phyloP scores from a whole-genome alignment of 2,888 invertebrate genomes.

The Lepidochrysops patricia region DNA sequence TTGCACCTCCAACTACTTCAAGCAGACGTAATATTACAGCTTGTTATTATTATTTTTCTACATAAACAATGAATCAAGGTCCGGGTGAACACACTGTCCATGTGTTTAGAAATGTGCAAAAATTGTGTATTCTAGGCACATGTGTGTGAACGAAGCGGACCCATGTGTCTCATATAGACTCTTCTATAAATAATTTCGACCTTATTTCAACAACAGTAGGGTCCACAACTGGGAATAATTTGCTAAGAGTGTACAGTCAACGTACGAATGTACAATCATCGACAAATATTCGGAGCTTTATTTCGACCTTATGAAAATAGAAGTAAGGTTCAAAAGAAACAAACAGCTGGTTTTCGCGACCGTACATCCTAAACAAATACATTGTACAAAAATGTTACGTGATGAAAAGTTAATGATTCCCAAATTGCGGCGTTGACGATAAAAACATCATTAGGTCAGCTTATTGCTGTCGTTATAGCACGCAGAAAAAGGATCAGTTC shows the following conservation, averaged over 20 bases:
- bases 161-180: conserved; percentile 24
- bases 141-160: conserved; percentile 27
- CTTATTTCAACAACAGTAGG: background rate
- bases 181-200: conserved; percentile 17
- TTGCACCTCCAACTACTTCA: no score
- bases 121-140: conserved; percentile 23
- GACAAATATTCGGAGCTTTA: no score
- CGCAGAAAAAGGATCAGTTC: no score
- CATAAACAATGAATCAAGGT: background rate
- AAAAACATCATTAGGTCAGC: background rate
- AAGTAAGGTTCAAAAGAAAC: background rate
- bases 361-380: conserved; percentile 10
- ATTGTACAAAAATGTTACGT: conserved; percentile 11
- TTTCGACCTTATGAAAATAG: no score
- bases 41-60: no score
- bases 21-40: no score
- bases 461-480: background rate
- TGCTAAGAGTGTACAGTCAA: no score
- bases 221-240: no score
- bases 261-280: no score
- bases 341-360: background rate
- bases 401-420: conserved; percentile 13
- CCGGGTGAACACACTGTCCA: background rate
- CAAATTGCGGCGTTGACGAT: conserved; percentile 3
- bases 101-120: conserved; percentile 18